Evolutionary conservation across 2,113 vertebrate species (phyloP), one percentile per base, ranked within the genome.

Genomic region (Motacilla alba): DNA sequence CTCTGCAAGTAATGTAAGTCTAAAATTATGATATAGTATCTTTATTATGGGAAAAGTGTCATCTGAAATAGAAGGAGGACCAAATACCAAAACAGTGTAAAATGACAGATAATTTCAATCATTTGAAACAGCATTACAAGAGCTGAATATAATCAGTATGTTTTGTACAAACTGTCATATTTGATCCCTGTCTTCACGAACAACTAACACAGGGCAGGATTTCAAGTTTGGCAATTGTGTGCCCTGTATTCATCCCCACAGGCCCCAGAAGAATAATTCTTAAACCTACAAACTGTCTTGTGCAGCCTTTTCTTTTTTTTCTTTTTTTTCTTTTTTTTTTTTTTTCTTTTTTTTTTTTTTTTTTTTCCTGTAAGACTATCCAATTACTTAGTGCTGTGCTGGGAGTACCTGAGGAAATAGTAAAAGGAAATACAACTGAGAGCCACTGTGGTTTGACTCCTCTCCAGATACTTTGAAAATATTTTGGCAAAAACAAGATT

Each of bases 391-490:
- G 94, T 84, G 91, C 97, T 98, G 97, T 97, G 96, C 97, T 96
- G 97, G 94, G 97, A 98, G 95, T 97, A 98, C 98, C 98, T 97
- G 93, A 97, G 97, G 98, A 98, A 98, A 98, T 95, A 97, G 96
- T 98, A 98, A 98, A 97, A 98, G 98, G 98, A 98, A 98, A 98
- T 93, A 82, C 97, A 98, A 98, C 98, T 97, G 98, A 98, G 98
- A 98, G 97, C 95, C 98, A 91, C 98, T 97, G 98, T 96, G 98
- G 98, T 98, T 98, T 98, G 98, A 98, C 93, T 96, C 69, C 43
- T 92, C 56, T 98, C 98, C 98, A 99, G 97, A 98, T 97, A 97
- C 98, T 98, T 98, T 98, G 97, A 98, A 98, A 98, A 96, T 98
- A 98, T 98, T 98, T 98, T 98, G 98, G 98, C 98, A 97, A 97